Base-by-base conservation (phyloP, 2,113 vertebrate species). In the Myiozetetes cayanensis region DNA sequence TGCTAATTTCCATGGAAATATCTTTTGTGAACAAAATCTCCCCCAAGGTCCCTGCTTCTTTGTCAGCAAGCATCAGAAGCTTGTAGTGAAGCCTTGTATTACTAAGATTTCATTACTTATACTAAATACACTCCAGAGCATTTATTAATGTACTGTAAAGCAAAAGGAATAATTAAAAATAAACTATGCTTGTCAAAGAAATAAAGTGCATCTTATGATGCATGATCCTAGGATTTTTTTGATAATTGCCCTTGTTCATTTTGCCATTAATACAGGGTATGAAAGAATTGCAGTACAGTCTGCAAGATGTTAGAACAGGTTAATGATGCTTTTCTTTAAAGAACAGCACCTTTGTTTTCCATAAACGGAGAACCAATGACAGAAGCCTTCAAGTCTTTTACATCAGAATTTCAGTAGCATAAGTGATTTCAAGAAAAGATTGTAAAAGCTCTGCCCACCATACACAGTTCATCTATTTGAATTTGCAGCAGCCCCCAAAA, bases 151-250 rank as follows among this genome's bases (percentile, higher is more conserved):
- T 93, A 96, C 73, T 96, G 93, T 94, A 95, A 96, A 96, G 85
- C 73, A 96, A 96, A 95, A 96, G 71, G 67, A 97, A 97, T 96
- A 96, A 97, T 97, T 95, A 96, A 95, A 97, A 97, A 93, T 95
- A 97, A 97, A 94, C 94, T 96, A 50, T 59, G 88, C 90, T 90
- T 97, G 93, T 96, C 90, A 91, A 93, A 95, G 95, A 95, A 97
- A 96, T 93, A 94, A 96, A 92, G 39, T 80, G 52, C 49, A 87
- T 93, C 73, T 90, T 96, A 89, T 66, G 66, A 85, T 93, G 49
- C 82, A 81, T 85, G 89, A 93, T 76, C 35, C 44, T 39, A 43
- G 33, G 10, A 89, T 83, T 55, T 91, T 31, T 71, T 72, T 85
- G 23, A 73, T 86, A 94, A 92, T 76, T 90, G n/a, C 43, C n/a